Conservation (phyloP, 2,888 invertebrate species). For the Oxycera nigricornis region DNA sequence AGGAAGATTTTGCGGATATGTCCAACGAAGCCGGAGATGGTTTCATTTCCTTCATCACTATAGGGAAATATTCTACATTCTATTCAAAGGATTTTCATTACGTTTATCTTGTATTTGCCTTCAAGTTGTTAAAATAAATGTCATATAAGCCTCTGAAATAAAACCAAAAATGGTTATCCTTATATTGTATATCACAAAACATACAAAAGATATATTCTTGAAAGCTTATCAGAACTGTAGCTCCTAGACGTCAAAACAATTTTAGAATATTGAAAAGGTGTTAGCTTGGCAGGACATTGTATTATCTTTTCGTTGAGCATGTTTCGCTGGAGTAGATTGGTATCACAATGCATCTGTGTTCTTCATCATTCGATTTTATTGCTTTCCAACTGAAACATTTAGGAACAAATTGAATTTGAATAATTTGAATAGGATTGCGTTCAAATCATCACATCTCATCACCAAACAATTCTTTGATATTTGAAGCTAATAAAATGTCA, state of each 20-base stretch:
- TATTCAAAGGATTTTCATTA: background rate
- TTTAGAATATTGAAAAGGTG: background rate
- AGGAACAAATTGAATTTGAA: conserved; percentile 42
- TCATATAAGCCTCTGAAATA: background rate
- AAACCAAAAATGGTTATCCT: background rate
- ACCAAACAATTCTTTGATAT: conserved; percentile 7
- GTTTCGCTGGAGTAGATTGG: background rate
- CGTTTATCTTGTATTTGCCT: background rate
- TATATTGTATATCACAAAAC: background rate
- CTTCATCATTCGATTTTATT: conserved; percentile 8
- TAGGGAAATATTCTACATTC: background rate
- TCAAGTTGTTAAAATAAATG: background rate
- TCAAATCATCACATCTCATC: conserved; percentile 7
- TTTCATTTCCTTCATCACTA: conserved; percentile 30
- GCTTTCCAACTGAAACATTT: conserved; percentile 23
- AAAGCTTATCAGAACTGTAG: background rate
- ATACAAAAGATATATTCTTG: background rate
- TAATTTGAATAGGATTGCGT: conserved; percentile 42
- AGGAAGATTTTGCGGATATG: conserved; percentile 37
- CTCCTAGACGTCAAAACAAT: background rate
- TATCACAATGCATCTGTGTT: conserved; percentile 26
- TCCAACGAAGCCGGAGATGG: conserved; percentile 37
- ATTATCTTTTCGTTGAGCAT: background rate
- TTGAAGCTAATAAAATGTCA: conserved; percentile 38
- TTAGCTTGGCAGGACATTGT: background rate